Base-by-base conservation (phyloP, 2,888 invertebrate species). In the Baccha elongata region DNA sequence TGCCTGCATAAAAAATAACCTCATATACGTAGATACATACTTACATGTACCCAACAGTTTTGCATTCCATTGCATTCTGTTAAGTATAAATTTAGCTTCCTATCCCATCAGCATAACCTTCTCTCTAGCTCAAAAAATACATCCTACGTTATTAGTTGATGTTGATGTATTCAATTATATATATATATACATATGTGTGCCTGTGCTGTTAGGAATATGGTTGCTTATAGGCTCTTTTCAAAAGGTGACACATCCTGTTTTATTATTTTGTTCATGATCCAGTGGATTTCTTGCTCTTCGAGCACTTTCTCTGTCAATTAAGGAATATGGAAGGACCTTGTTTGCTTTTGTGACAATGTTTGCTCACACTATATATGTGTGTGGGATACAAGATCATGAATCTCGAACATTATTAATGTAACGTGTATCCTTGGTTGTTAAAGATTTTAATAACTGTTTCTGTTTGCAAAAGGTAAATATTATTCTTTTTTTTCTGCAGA, bases 361-460 rank as follows among this genome's bases (percentile, higher is more conserved):
- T 79, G 37, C 32, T 48, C n/a, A 42, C 26, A 42, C 21, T 10
- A 17, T 40, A 44, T n/a, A 2, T 55, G 46, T 64, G 50, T 58
- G 55, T 19, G 11, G 15, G 68, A 80, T 58, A 73, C 40, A 32
- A 37, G 67, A 62, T 46, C 60, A 60, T 64, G 62, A 79, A 53
- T 79, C 74, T 74, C 68, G 68, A 79, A 74, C 68, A 48, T 79
- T 78, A 72, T 72, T 78, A 68, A 50, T 48, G 65, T 79, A 26
- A 55, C 4, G 55, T 35, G 23, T 23, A 23, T 8, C 11, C 58
- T 40, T 23, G 23, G 69, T 62, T 78, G 78, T 58, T 69, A 44
- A 13, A 50, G 69, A 75, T 80, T 80, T 75, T 75, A 80, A 80
- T 80, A 80, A 80, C 64, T 64, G 80, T 64, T 69, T 64, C 35